Base-by-base conservation (phyloP, 2,888 invertebrate genomes). In the Callinectes sapidus region DNA sequence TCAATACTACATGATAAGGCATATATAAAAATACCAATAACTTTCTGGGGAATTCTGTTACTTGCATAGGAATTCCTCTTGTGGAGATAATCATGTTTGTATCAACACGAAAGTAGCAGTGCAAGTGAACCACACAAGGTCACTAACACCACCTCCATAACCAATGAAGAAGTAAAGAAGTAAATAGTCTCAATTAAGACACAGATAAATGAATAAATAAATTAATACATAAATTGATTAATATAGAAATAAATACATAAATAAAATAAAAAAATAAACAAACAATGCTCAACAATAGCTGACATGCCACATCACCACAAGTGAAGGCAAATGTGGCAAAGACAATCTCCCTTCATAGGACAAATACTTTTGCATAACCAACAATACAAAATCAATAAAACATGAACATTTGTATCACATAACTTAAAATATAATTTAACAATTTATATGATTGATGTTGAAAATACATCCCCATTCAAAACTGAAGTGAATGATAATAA, bases 21-120 rank as follows among this genome's bases (percentile, higher is more conserved):
- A 92, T 81, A 92, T 89, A 89, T 89, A 87, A 61, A 91, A 87
- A 61, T 87, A 91, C 55, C 61, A 55, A 91, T 66, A 87, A 1
- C 23, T n/a, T 86, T 86, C 18, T 85, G 85, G 28, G 39, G 85
- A 61, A 23, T 61, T 18, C 61, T 23, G 23, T 61, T 23, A 61
- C 61, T 23, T 13, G 61, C 61, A 61, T 23, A 2, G 0, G 23
- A 61, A 61, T 23, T 61, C 5, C 23, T 61, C 5, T 6, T 61
- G 18, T 23, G 61, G 18, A 61, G 61, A 61, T 61, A 61, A 61
- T 61, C 6, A 16, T 61, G 23, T 61, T 61, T 23, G 23, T 16
- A 23, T 16, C 61, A 61, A 61, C 61, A 61, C 61, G 61, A 61
- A 61, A 61, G 61, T 61, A 61, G 18, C 61, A 23, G 18, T 61